Base-by-base conservation (phyloP, 2,888 invertebrate genomes). In the Coelinius sp. region DNA sequence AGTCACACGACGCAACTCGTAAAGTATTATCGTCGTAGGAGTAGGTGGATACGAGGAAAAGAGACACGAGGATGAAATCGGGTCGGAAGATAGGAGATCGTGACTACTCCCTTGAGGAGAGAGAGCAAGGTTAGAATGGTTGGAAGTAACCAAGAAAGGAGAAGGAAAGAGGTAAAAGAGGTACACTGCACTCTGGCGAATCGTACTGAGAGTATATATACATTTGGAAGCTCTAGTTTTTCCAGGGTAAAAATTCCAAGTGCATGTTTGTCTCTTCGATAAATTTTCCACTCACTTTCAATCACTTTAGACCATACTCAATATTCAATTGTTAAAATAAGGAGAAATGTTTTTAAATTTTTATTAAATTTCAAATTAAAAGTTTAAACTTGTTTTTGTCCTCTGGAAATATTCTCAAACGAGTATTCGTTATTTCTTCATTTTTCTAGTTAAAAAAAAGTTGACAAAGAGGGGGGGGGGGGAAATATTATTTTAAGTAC, bases 51-150 rank as follows among this genome's bases (percentile, higher is more conserved):
- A 49, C 20, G 46, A 20, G 20, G 31, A 49, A 17, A n/a, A 14
- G 71, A 67, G 66, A 67, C 66, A 67, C 71, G 67, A 44, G 71
- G 49, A 70, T 35, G 46, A 71, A 72, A 72, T 68, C 72, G 68
- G 68, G 72, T 68, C 72, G 72, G 52, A 31, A 68, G 68, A 68
- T 68, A 68, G 59, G 62, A 71, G 68, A 64, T 72, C 72, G 72
- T 72, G 72, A 72, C 72, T 72, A 72, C 68, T 72, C 72, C 68
- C 72, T 68, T 68, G 72, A 72, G 72, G 44, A 71, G 22, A n/a
- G 8, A 41, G 41, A 12, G 22, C 24, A 7, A 41, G 22, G 25
- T 8, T 14, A 20, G 38, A n/a, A 17, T n/a, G 17, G 25, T 12
- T 25, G 17, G 12, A 14, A 35, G 7, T 25, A 22, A 56, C n/a